A percentile compares a stretch with the other conserved stretches of the same genome.
Conservation (phyloP, 2,888 invertebrate species). For the Heliconius ethilla region DNA sequence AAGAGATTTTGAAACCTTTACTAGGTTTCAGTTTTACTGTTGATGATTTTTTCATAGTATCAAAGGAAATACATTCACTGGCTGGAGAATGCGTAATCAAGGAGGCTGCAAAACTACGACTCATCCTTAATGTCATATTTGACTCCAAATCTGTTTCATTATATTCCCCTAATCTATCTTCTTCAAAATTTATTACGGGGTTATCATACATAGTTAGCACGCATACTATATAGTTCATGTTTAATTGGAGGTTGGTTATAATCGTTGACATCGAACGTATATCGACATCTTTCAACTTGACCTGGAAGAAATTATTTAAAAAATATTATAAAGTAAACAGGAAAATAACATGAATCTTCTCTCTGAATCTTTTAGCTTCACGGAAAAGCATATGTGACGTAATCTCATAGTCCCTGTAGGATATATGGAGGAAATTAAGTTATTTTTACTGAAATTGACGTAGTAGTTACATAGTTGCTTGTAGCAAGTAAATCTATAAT, state of each 20-base stretch:
- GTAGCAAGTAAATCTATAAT: not conserved
- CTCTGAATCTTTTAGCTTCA: not conserved
- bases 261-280: conserved; percentile 67
- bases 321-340: not conserved
- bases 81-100: conserved; percentile 70
- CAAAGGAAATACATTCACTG: conserved; percentile 74
- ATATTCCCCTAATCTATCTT: conserved; percentile 53
- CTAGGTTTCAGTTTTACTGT: conserved; percentile 58
- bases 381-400: not conserved
- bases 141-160: conserved; percentile 59
- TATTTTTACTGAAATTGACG: not conserved
- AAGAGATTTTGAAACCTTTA: conserved; percentile 64
- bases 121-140: conserved; percentile 63
- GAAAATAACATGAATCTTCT: not conserved
- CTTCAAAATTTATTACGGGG: conserved; percentile 54
- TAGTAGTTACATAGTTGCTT: too few relatives aligned
- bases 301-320: conserved; percentile 53
- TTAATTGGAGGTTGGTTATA: conserved; percentile 63
- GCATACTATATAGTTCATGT: conserved; percentile 71
- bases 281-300: conserved; percentile 69
- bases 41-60: conserved; percentile 65
- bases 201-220: conserved; percentile 68
- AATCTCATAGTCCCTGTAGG: not conserved
- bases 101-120: conserved; percentile 65
- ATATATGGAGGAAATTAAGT: not conserved